phyloP scores from a whole-genome alignment of 35 echinoderm and acorn worm genomes.

The Ophiothrix spiculata region DNA sequence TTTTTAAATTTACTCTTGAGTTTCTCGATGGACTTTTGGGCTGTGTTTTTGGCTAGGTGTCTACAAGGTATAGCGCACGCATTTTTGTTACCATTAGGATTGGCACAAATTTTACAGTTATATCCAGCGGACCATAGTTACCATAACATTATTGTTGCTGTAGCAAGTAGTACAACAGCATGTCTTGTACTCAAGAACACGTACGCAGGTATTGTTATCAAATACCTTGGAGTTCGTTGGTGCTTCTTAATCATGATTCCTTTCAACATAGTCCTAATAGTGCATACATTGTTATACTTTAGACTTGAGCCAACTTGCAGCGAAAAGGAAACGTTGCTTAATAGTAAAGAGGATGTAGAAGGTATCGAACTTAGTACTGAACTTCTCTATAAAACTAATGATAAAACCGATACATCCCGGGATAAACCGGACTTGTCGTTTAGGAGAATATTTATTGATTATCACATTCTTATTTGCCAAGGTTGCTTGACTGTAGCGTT shows the following conservation, averaged over 20 bases:
- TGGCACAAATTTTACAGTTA: background rate
- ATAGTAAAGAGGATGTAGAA: no score
- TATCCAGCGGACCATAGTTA: background rate
- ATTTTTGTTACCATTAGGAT: background rate
- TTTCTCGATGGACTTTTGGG: background rate
- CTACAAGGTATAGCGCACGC: background rate
- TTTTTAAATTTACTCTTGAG: background rate
- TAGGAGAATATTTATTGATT: no score
- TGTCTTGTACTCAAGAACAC: background rate
- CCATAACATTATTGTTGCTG: background rate
- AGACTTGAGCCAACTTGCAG: background rate
- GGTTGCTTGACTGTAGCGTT: no score
- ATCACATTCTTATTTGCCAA: no score
- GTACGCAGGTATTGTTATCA: background rate
- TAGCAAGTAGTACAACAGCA: background rate
- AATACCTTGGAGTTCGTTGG: background rate
- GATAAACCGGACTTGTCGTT: no score
- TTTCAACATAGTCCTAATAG: background rate
- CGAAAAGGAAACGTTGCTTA: no score
- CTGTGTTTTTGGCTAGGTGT: background rate
- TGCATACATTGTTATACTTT: background rate
- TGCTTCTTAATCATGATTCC: background rate
- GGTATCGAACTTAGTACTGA: no score
- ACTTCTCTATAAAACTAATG: no score
- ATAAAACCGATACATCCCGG: no score